These are phyloP conservation scores for Tromatobia lineatoria DNA, from an alignment of 2,888 invertebrate genomes.

Conservation along the genomic window DNA sequence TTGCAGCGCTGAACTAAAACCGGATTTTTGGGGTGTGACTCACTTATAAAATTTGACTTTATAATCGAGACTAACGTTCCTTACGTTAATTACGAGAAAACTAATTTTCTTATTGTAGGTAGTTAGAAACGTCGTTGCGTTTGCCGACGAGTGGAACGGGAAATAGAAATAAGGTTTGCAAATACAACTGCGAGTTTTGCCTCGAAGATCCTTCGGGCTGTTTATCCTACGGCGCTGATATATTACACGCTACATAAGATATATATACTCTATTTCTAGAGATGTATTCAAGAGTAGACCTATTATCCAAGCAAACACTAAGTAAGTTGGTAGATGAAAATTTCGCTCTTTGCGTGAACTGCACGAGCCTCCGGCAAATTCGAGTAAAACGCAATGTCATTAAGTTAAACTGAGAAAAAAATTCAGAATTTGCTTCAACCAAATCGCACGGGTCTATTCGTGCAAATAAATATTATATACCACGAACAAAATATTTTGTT, in stretches of 20 bases:
- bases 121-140: slow-evolving; percentile 32
- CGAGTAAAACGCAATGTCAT: slow-evolving; percentile 3
- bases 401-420: too few relatives aligned
- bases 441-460: too few relatives aligned
- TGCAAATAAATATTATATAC: too few relatives aligned
- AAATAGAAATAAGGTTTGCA: slow-evolving; percentile 25
- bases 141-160: slow-evolving; percentile 11
- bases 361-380: not conserved
- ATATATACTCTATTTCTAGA: slow-evolving; percentile 3
- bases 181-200: slow-evolving; percentile 36
- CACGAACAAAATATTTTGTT: too few relatives aligned
- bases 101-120: slow-evolving; percentile 60
- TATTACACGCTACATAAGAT: slow-evolving; percentile 32
- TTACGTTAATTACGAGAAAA: slow-evolving; percentile 67
- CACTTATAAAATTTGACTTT: slow-evolving; percentile 73
- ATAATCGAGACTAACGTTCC: slow-evolving; percentile 72
- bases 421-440: too few relatives aligned
- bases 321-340: slow-evolving; percentile 10
- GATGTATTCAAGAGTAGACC: not conserved
- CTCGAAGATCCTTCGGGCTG: slow-evolving; percentile 19
- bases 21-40: not conserved
- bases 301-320: slow-evolving; percentile 43
- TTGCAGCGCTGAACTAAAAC: not conserved
- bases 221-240: slow-evolving; percentile 15
- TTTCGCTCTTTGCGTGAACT: not conserved